Evolutionary conservation across 2,797 vertebrate genomes (phyloP), one percentile per base, ranked within the genome.

Genomic region (Peromyscus aztecus): DNA sequence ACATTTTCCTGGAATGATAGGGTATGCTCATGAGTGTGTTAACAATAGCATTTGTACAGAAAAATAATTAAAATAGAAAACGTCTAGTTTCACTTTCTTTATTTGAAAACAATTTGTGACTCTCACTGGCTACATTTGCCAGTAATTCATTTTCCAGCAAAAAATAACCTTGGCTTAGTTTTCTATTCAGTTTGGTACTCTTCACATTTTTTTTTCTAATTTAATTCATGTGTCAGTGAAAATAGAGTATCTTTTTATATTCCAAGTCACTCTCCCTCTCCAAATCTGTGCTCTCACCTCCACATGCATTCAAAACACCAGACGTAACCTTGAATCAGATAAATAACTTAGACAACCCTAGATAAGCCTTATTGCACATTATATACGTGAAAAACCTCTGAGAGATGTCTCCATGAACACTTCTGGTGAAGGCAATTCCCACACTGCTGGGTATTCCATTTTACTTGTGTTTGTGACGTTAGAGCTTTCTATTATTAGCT

Each of bases 1-100:
- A 55, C 73, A 71, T 97, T 94, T 94, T 96, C 93, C 97, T 78
- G 69, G 97, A 98, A 92, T 5, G 14, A 88, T 43, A 95, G 63
- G 43, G 59, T 90, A 91, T 94, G 81, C 91, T 57, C 24, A 89
- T 55, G 89, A 90, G 81, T 96, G 49, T 96, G 73, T 63, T 97
- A 96, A 96, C 89, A 96, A 94, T 49, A 97, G 65, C 65, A 52
- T 97, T 96, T 95, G 88, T 95, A 95, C 80, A 89, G 52, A 97
- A 96, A 96, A 97, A 96, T 84, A 95, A 97, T 97, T 91, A 89
- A 93, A 94, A 93, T 78, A 69, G 91, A 87, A 89, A 80, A 95
- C 88, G 88, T 95, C 76, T 96, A 95, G 55, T 90, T 97, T 91
- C 16, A 21, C 14, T 94, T 94, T 94, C 55, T 83, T 95, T 69